A percentile compares a stretch with the other conserved stretches of the same genome.
Evolutionary conservation across 2,888 invertebrate species (phyloP).

Genomic region (Lottia scabra): DNA sequence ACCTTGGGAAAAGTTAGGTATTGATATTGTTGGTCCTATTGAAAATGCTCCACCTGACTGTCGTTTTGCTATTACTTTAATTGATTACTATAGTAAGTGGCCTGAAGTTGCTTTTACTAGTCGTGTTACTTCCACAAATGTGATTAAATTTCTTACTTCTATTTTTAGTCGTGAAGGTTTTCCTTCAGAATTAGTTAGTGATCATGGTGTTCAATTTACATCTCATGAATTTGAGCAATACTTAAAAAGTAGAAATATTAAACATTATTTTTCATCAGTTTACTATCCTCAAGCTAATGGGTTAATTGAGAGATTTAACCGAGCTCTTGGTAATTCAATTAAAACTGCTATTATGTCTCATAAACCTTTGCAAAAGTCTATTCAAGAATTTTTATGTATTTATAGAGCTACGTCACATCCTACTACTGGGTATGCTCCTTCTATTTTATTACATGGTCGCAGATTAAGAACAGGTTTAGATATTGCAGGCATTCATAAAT

Average conservation of each 20-base stretch:
- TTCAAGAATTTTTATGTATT: not conserved
- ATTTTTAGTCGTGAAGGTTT: constrained; percentile 45
- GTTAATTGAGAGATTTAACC: constrained; percentile 40
- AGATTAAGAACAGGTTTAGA: not conserved
- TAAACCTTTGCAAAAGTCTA: not conserved
- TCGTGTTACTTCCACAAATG: constrained; percentile 26
- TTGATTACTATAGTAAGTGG: constrained; percentile 69
- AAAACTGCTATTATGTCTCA: not conserved
- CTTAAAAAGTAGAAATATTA: constrained; percentile 38
- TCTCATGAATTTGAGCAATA: constrained; percentile 42
- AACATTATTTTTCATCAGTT: constrained; percentile 22
- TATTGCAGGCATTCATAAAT: not conserved
- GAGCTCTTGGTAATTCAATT: not conserved
- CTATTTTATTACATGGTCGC: not conserved
- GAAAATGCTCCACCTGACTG: constrained; percentile 21
- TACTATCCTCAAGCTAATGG: constrained; percentile 56
- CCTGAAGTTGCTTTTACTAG: constrained; percentile 54
- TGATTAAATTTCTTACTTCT: constrained; percentile 33
- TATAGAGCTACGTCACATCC: not conserved
- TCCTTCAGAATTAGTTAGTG: constrained; percentile 52
- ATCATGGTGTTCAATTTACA: constrained; percentile 59
- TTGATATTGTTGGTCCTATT: constrained; percentile 67
- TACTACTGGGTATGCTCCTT: not conserved
- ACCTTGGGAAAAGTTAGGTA: constrained; percentile 64
- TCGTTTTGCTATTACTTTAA: constrained; percentile 57